Evolutionary conservation across 2,113 vertebrate genomes (phyloP), one percentile per base, ranked within the genome.

Genomic region (Tychaedon coryphoeus): DNA sequence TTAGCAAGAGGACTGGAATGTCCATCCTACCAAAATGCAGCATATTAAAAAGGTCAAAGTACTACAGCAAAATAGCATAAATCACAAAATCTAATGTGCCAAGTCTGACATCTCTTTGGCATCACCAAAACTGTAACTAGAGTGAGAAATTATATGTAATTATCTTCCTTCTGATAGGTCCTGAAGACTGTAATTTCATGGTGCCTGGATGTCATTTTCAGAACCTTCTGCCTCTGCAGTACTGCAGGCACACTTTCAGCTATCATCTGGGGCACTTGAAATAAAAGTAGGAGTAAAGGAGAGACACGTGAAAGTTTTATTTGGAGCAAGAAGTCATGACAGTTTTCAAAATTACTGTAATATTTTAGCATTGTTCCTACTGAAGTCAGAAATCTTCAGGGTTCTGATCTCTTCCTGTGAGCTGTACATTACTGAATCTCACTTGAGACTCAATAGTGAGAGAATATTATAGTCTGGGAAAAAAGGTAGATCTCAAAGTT

Each of bases 101-200:
- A 75, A 83, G 62, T 72, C 75, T 94, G 81, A 61, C 78, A 95
- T n/a, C 33, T 92, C 75, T 88, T 93, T 92, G 66, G 78, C 83
- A 91, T 62, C 86, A 94, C 80, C 71, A 83, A 95, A 94, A 87
- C 40, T 89, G 62, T 90, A 93, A 95, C 71, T 84, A 87, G 53
- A 87, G 73, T 76, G 78, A 86, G 71, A 96, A 97, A 96, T 94
- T 91, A 95, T 76, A 94, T 60, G 82, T 74, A 96, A 96, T 96
- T 97, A 97, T 79, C 77, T 86, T 76, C 70, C 83, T 92, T 62
- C 61, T 84, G 95, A 90, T 89, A 94, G 8, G 67, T 73, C 94
- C 85, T 91, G 80, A 94, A 96, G 94, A 64, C 88, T 96, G 71
- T 94, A 97, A 97, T 97, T 97, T 96, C 91, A 84, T 95, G 94